Base-by-base conservation (phyloP, 2,888 invertebrate species). In the Archips crataeganus region DNA sequence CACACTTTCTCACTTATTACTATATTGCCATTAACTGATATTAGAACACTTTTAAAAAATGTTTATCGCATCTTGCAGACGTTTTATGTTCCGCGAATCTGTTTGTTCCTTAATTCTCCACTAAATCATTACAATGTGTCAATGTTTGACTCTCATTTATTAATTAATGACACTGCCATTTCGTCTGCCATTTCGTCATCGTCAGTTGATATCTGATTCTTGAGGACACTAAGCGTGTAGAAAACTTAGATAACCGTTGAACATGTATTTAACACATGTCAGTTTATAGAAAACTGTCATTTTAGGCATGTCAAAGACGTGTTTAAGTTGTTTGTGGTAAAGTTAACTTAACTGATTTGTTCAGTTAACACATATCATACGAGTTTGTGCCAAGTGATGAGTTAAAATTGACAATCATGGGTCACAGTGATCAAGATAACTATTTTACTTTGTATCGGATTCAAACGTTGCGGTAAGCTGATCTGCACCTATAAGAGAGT, bases 321-420 rank as follows among this genome's bases (percentile, higher is more conserved):
- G 4, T 36, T 36, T 5, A 6, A 5, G 4, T 3, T 36, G 36
- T 36, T 36, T 5, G 36, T 36, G 6, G 6, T 6, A 36, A 36
- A 36, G 6, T 54, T n/a, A n/a, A n/a, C n/a, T n/a, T n/a, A n/a
- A n/a, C n/a, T n/a, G n/a, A n/a, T n/a, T n/a, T n/a, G n/a, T n/a
- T n/a, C n/a, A n/a, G n/a, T n/a, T n/a, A n/a, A n/a, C 13, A 51
- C 54, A 8, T 15, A 13, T 5, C 54, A n/a, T n/a, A n/a, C 36
- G 36, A 54, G 54, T 54, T 23, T 32, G 10, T 10, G 32, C 3
- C 1, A 34, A 13, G 36, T 47, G 34, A 36, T 63, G 57, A 13
- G 57, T 47, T 57, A 13, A n/a, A 59, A 42, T 59, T 62, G 15
- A n/a, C 9, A 57, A 57, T 62, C 75, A 85, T 86, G 87, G 80